Evolutionary conservation across 2,888 invertebrate genomes (phyloP).

Genomic region (Drosophila paramelanica): DNA sequence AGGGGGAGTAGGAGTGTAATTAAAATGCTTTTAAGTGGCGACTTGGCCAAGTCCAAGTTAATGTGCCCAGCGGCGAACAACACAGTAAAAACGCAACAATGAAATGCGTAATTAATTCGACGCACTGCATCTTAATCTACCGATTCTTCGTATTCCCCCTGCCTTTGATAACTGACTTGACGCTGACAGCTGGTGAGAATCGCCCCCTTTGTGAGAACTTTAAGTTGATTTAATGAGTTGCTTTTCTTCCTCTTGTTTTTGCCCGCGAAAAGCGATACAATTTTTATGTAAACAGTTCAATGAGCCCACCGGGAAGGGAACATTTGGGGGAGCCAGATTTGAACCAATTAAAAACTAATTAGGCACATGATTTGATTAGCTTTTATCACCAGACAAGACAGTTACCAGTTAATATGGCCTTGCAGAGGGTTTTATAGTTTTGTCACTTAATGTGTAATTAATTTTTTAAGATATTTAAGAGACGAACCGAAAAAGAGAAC

Average conservation of each 20-base stretch:
- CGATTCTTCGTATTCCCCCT: background rate
- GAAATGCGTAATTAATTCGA: conserved; percentile 73
- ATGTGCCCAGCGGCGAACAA: conserved; percentile 32
- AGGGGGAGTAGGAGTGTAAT: background rate
- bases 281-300: conserved; percentile 68
- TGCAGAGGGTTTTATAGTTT: background rate
- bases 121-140: conserved; percentile 66
- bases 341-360: conserved; percentile 70
- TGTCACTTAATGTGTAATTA: background rate
- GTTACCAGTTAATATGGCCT: background rate
- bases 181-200: conserved; percentile 57
- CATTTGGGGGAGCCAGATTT: conserved; percentile 5
- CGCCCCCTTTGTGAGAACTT: conserved; percentile 51
- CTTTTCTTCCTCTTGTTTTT: conserved; percentile 18
- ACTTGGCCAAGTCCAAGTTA: conserved; percentile 31
- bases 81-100: conserved; percentile 42
- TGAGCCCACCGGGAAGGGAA: conserved; percentile 38
- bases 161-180: conserved; percentile 16
- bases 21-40: conserved; percentile 39
- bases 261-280: conserved; percentile 54
- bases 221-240: conserved; percentile 65
- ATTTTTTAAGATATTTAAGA: too few relatives aligned
- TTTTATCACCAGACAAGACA: conserved; percentile 26
- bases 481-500: background rate
- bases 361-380: conserved; percentile 59